Evolutionary conservation across 2,113 vertebrate species (phyloP).

Genomic region (Sterrhoptilus dennistouni): DNA sequence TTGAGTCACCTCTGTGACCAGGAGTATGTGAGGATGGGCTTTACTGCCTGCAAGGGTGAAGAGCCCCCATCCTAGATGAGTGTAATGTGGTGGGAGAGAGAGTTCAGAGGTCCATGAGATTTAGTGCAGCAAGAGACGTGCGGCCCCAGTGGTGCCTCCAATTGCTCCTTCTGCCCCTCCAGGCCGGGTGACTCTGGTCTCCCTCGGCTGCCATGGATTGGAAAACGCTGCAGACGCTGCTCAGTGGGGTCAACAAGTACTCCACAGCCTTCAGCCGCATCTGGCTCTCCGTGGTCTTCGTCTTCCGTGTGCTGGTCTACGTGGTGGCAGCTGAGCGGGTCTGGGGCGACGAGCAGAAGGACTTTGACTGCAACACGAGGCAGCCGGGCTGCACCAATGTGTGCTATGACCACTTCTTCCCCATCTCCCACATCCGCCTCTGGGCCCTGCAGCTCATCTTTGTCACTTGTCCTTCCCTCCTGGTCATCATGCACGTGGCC

Average conservation of each 20-base stretch:
- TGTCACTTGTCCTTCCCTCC: constrained; percentile 89
- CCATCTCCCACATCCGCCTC: constrained; percentile 91
- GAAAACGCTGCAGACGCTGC: constrained; percentile 76
- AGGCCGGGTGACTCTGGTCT: neutral
- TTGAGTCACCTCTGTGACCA: neutral
- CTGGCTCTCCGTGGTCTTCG: constrained; percentile 92
- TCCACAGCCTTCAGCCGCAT: constrained; percentile 90
- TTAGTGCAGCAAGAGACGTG: accelerated
- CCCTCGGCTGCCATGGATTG: constrained; percentile 81
- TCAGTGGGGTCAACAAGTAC: constrained; percentile 91
- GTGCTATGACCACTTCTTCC: constrained; percentile 88
- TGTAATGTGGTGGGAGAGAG: neutral
- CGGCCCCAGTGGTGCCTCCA: accelerated
- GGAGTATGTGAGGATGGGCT: neutral
- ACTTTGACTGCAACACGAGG: constrained; percentile 89
- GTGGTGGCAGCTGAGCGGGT: constrained; percentile 89
- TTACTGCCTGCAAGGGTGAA: neutral
- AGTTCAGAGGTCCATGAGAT: neutral
- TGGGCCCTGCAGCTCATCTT: constrained; percentile 98
- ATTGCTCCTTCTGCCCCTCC: neutral
- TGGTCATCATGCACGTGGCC: constrained; percentile 90
- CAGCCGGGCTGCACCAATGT: constrained; percentile 91
- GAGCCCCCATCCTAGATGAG: neutral
- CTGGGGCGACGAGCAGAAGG: constrained; percentile 89
- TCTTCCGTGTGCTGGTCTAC: constrained; percentile 90